A percentile compares a stretch with the other conserved stretches of the same genome.
These are phyloP conservation scores for Opisthograptis luteolata DNA, from an alignment of 2,888 invertebrate species.

Conservation along the genomic window DNA sequence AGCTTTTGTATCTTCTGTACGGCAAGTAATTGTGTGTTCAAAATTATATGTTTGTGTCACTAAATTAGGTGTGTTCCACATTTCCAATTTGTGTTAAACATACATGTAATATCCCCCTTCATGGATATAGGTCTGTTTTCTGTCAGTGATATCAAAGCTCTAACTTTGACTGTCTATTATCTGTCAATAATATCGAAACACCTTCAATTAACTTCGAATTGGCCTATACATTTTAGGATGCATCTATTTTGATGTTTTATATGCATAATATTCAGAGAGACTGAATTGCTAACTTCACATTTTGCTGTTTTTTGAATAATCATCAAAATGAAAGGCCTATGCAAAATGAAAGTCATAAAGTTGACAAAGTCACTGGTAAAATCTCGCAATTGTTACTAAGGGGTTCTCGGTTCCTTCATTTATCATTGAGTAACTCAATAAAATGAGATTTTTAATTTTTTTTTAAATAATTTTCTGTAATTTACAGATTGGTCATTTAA, in stretches of 20 bases:
- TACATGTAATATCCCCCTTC: slow-evolving; percentile 23
- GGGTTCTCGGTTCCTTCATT: slow-evolving; percentile 23
- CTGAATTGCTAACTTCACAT: slow-evolving; percentile 1
- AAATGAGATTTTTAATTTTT: slow-evolving; percentile 29
- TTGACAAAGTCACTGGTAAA: slow-evolving; percentile 10
- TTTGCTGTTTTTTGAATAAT: not conserved
- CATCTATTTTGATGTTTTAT: slow-evolving; percentile 9
- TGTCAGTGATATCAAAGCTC: too few species aligned
- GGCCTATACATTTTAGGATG: slow-evolving; percentile 15
- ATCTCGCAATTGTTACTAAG: slow-evolving; percentile 18
- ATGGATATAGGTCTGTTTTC: slow-evolving; percentile 30
- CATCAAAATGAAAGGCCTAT: slow-evolving; percentile 12
- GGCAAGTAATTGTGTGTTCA: slow-evolving; percentile 32
- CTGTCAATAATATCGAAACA: slow-evolving; percentile 25
- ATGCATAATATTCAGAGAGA: slow-evolving; percentile 15
- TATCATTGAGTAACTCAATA: slow-evolving; percentile 18
- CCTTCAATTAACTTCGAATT: slow-evolving; percentile 2
- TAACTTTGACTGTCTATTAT: too few species aligned
- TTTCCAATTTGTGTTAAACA: slow-evolving; percentile 24
- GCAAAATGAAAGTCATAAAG: not conserved
- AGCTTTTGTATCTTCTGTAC: slow-evolving; percentile 33
- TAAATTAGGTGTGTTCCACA: slow-evolving; percentile 22
- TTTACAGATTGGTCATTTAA: slow-evolving; percentile 84
- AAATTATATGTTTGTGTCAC: slow-evolving; percentile 29
- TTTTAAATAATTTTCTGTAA: slow-evolving; percentile 42